Evolutionary conservation across 2,888 invertebrate genomes (phyloP).

Genomic region (Bimastos eiseni): DNA sequence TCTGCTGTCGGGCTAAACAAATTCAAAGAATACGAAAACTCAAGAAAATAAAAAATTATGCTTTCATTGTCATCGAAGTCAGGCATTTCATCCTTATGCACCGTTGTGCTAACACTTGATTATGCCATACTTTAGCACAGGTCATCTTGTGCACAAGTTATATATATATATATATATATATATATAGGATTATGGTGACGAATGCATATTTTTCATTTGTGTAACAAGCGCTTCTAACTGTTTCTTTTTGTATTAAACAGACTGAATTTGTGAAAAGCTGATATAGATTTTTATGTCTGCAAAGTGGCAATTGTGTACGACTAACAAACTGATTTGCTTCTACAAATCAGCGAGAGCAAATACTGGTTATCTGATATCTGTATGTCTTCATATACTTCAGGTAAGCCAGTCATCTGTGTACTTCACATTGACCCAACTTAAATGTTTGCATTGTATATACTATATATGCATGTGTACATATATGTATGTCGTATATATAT

Average conservation of each 20-base stretch:
- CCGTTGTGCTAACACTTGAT: no score
- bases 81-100: not conserved
- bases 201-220: not conserved
- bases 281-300: not conserved
- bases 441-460: not conserved
- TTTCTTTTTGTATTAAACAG: not conserved
- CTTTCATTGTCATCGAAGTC: no score
- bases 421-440: not conserved
- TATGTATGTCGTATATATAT: not conserved
- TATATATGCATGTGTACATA: not conserved
- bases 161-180: no score
- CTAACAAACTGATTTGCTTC: not conserved
- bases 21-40: no score
- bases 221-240: not conserved
- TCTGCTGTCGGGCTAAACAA: no score
- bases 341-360: not conserved
- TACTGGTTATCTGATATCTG: not conserved
- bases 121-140: not conserved
- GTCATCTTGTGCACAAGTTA: not conserved
- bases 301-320: not conserved
- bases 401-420: not conserved
- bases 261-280: not conserved
- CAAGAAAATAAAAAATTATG: no score
- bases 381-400: not conserved
- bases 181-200: not conserved